A percentile compares a stretch with the other conserved stretches of the same genome.
Conservation (phyloP, 2,113 vertebrate species). For the Cottus gobio region DNA sequence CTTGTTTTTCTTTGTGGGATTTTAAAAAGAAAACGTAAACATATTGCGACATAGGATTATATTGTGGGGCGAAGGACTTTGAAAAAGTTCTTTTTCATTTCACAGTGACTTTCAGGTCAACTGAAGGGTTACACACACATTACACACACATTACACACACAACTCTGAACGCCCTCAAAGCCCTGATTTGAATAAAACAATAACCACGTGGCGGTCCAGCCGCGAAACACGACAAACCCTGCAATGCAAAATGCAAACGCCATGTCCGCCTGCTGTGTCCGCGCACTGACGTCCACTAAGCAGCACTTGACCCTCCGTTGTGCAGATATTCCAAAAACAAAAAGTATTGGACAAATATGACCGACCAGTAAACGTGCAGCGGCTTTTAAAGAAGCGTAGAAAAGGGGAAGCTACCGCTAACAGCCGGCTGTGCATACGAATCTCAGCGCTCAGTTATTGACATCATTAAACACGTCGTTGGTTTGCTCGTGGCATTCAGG, state of each 20-base stretch:
- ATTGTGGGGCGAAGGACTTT: slow-evolving; percentile 27
- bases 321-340: background rate
- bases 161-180: no score
- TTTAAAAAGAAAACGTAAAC: background rate
- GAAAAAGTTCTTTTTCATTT: slow-evolving; percentile 53
- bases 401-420: background rate
- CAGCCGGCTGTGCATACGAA: background rate
- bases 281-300: no score
- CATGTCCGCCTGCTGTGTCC: no score
- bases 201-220: slow-evolving; percentile 21
- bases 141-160: no score
- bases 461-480: background rate
- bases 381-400: no score
- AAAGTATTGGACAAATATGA: background rate
- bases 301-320: no score
- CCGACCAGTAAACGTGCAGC: background rate
- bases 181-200: slow-evolving; percentile 47
- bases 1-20: background rate
- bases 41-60: slow-evolving; percentile 29
- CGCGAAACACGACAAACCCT: slow-evolving; percentile 17
- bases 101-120: slow-evolving; percentile 64
- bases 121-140: slow-evolving; percentile 62
- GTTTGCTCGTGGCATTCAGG: slow-evolving; percentile 26
- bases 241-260: background rate
- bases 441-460: background rate